Base-by-base conservation (phyloP, 2,888 invertebrate species). In the Andrena minutula region DNA sequence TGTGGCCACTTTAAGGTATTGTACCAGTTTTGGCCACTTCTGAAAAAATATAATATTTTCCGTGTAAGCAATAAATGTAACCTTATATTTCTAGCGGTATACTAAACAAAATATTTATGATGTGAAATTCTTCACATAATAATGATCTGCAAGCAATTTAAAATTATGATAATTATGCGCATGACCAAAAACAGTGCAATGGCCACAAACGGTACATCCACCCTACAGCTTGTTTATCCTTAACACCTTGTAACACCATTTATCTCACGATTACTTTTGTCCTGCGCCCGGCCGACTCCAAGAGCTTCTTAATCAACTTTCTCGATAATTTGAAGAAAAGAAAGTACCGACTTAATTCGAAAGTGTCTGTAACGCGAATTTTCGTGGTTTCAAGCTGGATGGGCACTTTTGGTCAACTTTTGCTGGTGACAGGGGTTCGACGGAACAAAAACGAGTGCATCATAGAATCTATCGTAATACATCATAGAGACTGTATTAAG, bases 401-500 rank as follows among this genome's bases (percentile, higher is more conserved):
- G 8, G 32, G 6, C 10, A 8, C 3, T 28, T 30, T 35, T 32
- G 7, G 64, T 2, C 16, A 65, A 66, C n/a, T 20, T 32, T 53
- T 16, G 8, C 12, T 7, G 41, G 4, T 5, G n/a, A 10, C 20
- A 6, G 8, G 2, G 10, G 47, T 20, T 20, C 47, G 30, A 47
- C 23, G 35, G 20, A 35, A n/a, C 8, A 30, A n/a, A 51, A 56
- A 66, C 70, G 47, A 60, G 35, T 20, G 7, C 10, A 20, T 64
- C 56, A 51, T 49, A 32, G n/a, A 47, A 47, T 53, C 35, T 28
- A 66, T 35, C 47, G 70, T 47, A 61, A 79, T 79, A 79, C 74
- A 79, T 82, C 75, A 26, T 63, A 28, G 16, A 41, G 30, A 68
- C 65, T 7, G 71, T 63, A 58, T 82, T 75, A 79, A 61, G 51